A percentile compares a stretch with the other conserved stretches of the same genome.
Conservation (phyloP, 1,140 invertebrate species). For the Diachasmimorpha longicaudata region DNA sequence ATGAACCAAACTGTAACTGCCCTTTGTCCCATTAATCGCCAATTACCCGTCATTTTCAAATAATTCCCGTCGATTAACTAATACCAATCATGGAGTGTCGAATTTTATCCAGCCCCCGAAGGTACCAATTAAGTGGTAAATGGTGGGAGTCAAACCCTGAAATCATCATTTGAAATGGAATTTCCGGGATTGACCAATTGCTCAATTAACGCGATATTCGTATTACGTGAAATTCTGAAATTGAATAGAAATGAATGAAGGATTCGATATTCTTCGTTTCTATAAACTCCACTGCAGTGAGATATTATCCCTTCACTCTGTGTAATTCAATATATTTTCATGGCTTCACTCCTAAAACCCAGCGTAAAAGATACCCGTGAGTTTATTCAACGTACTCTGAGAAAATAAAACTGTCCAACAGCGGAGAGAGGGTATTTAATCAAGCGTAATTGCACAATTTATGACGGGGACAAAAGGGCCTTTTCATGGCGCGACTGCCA, state of each 20-base stretch:
- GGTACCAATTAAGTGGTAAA: slow-evolving; percentile 9
- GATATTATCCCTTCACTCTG: background rate
- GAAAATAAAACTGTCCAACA: background rate
- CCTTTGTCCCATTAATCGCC: background rate
- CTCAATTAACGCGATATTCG: slow-evolving; percentile 13
- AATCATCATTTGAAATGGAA: slow-evolving; percentile 14
- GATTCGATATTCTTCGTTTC: background rate
- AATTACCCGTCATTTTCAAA: background rate
- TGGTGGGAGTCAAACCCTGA: background rate
- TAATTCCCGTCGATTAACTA: background rate
- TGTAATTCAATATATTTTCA: background rate
- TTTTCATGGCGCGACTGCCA: background rate
- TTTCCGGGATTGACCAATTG: slow-evolving; percentile 13
- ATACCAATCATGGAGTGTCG: background rate
- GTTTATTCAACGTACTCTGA: background rate
- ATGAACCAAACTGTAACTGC: background rate
- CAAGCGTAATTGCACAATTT: slow-evolving; percentile 12
- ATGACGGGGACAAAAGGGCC: background rate
- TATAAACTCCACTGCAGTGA: background rate
- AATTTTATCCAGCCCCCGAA: background rate
- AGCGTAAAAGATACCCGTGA: background rate
- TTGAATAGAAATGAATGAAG: background rate
- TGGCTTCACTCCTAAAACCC: background rate
- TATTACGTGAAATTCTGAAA: background rate
- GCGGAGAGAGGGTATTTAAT: background rate